A percentile compares a stretch with the other conserved stretches of the same genome.
Evolutionary conservation across 1,140 invertebrate species (phyloP).

Genomic region (Whitmania pigra): DNA sequence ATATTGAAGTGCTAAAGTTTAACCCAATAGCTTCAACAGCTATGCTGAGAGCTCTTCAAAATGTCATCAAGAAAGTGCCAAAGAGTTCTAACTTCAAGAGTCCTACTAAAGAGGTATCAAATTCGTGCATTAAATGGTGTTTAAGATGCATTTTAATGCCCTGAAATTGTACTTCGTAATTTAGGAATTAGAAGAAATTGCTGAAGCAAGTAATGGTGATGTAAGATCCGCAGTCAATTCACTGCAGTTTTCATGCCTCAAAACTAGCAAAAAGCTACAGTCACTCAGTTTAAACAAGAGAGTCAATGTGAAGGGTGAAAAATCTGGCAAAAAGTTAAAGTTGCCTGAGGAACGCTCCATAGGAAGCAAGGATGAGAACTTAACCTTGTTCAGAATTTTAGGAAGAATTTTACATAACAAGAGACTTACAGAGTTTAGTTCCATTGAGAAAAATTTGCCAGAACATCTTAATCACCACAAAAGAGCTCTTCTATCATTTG

Average conservation of each 20-base stretch:
- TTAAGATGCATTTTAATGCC: not conserved
- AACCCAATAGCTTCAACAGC: conserved; percentile 39
- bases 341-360: conserved; percentile 23
- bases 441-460: conserved; percentile 29
- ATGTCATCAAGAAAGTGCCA: conserved; percentile 31
- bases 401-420: conserved; percentile 43
- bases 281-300: not conserved
- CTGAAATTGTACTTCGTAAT: conserved; percentile 17
- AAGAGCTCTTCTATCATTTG: conserved; percentile 32
- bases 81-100: not conserved
- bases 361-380: conserved; percentile 24
- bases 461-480: conserved; percentile 32
- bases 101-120: not conserved
- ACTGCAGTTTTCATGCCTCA: conserved; percentile 40
- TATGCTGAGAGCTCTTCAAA: conserved; percentile 36
- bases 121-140: conserved; percentile 9
- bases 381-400: conserved; percentile 39
- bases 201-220: conserved; percentile 37
- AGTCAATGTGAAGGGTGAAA: not conserved
- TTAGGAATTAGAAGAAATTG: conserved; percentile 32
- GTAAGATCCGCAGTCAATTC: conserved; percentile 39
- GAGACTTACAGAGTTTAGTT: conserved; percentile 31
- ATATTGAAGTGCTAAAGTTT: conserved; percentile 36
- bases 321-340: conserved; percentile 6
- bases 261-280: conserved; percentile 27